These are phyloP conservation scores for Smutsia temminckii DNA, from an alignment of 2,797 vertebrate genomes.

Conservation along the genomic window DNA sequence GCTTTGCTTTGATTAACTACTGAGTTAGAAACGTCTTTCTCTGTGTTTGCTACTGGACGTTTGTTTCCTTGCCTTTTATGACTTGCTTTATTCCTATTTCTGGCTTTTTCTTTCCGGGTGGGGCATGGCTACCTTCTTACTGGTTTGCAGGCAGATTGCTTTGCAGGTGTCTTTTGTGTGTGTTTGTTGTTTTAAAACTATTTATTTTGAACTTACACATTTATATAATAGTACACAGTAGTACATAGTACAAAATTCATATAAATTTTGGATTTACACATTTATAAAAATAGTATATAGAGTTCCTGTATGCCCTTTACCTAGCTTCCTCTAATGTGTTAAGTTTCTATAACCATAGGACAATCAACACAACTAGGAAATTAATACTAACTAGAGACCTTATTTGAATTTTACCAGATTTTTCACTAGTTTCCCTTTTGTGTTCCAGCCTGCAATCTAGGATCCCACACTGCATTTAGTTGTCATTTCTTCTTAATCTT, in stretches of 20 bases:
- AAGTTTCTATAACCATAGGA: not conserved
- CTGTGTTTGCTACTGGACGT: not conserved
- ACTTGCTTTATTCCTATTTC: not conserved
- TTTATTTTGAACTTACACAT: slow-evolving; percentile 50
- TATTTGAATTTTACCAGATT: not conserved
- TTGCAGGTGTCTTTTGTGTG: not conserved
- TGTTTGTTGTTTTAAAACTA: slow-evolving; percentile 35
- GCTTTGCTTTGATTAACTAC: not conserved
- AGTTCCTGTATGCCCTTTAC: not conserved
- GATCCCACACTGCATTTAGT: not conserved
- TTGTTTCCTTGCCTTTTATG: slow-evolving; percentile 3
- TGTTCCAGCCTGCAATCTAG: not conserved
- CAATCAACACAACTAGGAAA: slow-evolving; percentile 43
- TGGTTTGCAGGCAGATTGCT: not conserved
- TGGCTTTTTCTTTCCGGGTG: too few relatives aligned
- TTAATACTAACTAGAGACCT: not conserved
- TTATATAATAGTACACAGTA: not conserved
- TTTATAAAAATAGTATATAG: slow-evolving; percentile 1
- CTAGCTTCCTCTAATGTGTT: not conserved
- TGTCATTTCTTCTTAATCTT: slow-evolving; percentile 24
- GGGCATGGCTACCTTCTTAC: not conserved
- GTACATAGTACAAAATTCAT: too few relatives aligned
- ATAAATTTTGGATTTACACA: slow-evolving; percentile 14
- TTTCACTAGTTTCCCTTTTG: slow-evolving; percentile 14
- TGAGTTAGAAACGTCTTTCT: not conserved